Evolutionary conservation across 1,140 invertebrate species (phyloP).

Genomic region (Drosophila tropicalis): DNA sequence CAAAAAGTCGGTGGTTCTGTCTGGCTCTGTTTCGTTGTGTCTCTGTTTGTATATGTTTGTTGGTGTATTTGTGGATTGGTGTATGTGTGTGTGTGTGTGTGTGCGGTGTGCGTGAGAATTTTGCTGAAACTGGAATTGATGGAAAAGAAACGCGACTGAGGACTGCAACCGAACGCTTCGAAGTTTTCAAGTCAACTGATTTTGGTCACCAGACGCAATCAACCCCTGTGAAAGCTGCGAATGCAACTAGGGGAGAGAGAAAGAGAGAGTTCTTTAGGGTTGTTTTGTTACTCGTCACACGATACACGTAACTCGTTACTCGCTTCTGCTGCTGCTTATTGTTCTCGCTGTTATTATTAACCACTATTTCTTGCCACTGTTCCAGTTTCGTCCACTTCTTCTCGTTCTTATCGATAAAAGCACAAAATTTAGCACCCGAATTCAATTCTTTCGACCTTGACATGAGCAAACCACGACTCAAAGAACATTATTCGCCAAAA

Average conservation of each 20-base stretch:
- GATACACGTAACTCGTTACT: too few species aligned
- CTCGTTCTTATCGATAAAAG: too few species aligned
- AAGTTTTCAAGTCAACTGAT: constrained; percentile 78
- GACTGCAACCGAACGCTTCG: constrained; percentile 74
- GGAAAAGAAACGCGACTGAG: constrained; percentile 61
- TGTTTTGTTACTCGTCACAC: too few species aligned
- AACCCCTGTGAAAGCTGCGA: constrained; percentile 62
- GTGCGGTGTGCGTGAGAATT: constrained; percentile 68
- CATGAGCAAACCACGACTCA: neutral
- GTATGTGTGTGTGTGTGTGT: constrained; percentile 9
- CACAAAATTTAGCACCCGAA: too few species aligned
- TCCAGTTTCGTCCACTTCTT: too few species aligned
- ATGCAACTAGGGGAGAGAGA: neutral
- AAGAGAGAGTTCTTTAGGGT: neutral
- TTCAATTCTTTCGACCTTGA: neutral
- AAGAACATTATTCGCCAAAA: neutral
- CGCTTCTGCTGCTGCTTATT: too few species aligned
- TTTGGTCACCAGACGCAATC: constrained; percentile 17
- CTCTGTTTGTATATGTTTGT: too few species aligned
- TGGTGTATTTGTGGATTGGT: neutral
- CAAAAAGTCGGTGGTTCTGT: constrained; percentile 16
- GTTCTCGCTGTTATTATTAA: too few species aligned
- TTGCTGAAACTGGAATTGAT: constrained; percentile 59
- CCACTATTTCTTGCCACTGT: too few species aligned
- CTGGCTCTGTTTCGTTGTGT: constrained; percentile 12